Conservation (phyloP, 2,888 invertebrate genomes). For the Lymantria dispar region DNA sequence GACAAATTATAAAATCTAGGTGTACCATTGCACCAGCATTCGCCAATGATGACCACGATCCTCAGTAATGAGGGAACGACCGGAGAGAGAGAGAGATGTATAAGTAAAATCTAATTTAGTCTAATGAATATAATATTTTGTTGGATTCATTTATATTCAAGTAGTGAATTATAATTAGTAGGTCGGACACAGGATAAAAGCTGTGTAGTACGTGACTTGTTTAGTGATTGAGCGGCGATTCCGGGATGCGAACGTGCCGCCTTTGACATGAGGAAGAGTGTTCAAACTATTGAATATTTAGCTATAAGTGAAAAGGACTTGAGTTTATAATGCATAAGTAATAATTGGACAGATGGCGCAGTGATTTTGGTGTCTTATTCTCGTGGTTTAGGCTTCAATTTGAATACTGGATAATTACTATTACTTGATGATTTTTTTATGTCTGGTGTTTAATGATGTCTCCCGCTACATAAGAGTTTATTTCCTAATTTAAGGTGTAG, state of each 20-base stretch:
- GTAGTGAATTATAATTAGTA: constrained; percentile 5
- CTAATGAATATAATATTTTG: neutral
- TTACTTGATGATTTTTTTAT: too few relatives aligned
- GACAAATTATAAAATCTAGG: too few relatives aligned
- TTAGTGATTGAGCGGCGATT: constrained; percentile 1
- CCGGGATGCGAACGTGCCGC: constrained; percentile 2
- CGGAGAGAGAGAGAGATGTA: neutral
- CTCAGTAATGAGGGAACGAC: too few relatives aligned
- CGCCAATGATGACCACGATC: neutral
- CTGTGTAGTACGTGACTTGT: neutral
- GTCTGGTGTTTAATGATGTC: too few relatives aligned
- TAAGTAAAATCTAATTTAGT: neutral
- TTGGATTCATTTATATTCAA: neutral
- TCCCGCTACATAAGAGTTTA: too few relatives aligned
- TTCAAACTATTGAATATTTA: neutral
- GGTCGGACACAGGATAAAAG: constrained; percentile 10
- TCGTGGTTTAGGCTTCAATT: neutral
- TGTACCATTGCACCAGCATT: neutral
- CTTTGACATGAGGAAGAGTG: neutral
- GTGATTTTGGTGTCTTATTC: neutral
- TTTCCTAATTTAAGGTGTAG: too few relatives aligned
- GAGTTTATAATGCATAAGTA: neutral
- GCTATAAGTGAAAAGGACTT: neutral
- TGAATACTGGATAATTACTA: too few relatives aligned
- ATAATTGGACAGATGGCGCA: neutral